Evolutionary conservation across 2,888 invertebrate genomes (phyloP).

Genomic region (Protula sp.): DNA sequence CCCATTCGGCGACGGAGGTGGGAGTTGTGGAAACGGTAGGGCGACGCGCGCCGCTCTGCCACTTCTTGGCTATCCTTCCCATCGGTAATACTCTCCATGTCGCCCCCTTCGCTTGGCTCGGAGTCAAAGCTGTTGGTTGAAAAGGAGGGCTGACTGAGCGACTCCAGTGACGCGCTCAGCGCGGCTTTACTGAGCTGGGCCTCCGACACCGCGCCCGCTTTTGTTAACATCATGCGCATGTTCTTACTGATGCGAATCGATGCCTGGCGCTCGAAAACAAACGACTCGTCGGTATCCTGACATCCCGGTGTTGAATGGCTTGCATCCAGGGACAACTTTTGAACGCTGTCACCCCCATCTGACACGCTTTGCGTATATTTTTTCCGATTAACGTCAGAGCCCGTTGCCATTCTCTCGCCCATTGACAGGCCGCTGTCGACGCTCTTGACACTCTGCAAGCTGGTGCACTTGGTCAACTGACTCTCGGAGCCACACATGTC

Average conservation of each 20-base stretch:
- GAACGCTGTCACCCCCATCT: neutral
- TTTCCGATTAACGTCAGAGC: neutral
- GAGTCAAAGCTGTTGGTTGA: neutral
- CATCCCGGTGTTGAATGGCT: neutral
- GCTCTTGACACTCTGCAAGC: conserved; percentile 9
- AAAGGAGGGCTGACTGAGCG: neutral
- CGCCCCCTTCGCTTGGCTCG: neutral
- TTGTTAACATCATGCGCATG: conserved; percentile 36
- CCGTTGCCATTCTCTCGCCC: too few relatives aligned
- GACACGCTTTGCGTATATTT: neutral
- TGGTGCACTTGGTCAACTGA: neutral
- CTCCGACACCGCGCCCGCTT: conserved; percentile 27
- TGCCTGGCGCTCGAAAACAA: neutral
- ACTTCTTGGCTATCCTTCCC: conserved; percentile 11
- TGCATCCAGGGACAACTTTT: neutral
- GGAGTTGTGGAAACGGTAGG: conserved; percentile 35
- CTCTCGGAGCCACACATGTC: neutral
- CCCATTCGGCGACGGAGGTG: conserved; percentile 9
- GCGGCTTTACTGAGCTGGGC: too few relatives aligned
- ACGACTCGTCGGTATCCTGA: neutral
- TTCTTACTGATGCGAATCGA: conserved; percentile 29
- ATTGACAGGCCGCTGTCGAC: conserved; percentile 12
- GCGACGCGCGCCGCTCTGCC: conserved; percentile 26
- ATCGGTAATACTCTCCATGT: neutral
- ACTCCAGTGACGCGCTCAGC: too few relatives aligned